These are phyloP conservation scores for Tenthredo scrophulariae DNA, from an alignment of 2,888 invertebrate species.

Conservation along the genomic window DNA sequence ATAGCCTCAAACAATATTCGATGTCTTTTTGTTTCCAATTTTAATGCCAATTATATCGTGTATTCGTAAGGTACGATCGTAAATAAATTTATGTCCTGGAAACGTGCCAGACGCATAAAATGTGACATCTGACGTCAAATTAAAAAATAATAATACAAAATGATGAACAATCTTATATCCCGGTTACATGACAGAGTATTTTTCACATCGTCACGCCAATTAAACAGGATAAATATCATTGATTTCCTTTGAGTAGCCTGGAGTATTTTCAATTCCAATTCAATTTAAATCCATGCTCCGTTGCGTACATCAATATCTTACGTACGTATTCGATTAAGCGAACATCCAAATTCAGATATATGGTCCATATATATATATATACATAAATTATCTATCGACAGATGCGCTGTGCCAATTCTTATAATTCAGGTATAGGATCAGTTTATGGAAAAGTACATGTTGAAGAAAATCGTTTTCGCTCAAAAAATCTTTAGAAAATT, in stretches of 20 bases:
- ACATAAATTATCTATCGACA: not conserved
- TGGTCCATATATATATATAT: not conserved
- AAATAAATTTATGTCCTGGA: not conserved
- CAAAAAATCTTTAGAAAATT: too few relatives aligned
- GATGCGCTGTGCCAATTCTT: not conserved
- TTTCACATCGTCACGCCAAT: slow-evolving; percentile 1
- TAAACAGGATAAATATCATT: slow-evolving; percentile 21
- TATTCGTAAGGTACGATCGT: not conserved
- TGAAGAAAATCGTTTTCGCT: not conserved
- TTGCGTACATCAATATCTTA: not conserved
- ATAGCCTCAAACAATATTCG: not conserved
- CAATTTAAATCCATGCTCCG: slow-evolving; percentile 14
- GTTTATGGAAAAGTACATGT: not conserved
- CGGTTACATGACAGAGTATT: not conserved
- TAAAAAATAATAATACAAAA: not conserved
- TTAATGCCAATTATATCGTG: slow-evolving; percentile 3
- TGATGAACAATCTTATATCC: not conserved
- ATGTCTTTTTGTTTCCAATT: not conserved
- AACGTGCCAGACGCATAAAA: not conserved
- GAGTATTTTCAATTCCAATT: not conserved
- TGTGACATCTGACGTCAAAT: not conserved
- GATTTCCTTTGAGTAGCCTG: not conserved
- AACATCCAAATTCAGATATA: not conserved
- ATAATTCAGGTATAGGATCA: not conserved
- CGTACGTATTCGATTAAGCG: not conserved